Evolutionary conservation across 2,113 vertebrate species (phyloP).

Genomic region (Oceanodroma tethys): DNA sequence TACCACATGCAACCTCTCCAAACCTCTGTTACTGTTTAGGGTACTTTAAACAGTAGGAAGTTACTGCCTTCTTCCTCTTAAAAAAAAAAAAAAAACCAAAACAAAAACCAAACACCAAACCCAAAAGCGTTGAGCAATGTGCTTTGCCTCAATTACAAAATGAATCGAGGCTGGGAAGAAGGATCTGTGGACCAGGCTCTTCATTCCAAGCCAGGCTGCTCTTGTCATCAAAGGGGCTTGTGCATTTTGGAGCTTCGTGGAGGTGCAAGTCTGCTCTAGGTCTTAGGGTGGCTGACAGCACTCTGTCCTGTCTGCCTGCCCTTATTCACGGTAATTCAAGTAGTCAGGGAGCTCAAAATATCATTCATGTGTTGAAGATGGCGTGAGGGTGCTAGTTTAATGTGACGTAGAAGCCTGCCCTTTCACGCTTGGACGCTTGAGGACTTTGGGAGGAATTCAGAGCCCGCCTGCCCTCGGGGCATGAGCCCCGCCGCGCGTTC

Average conservation of each 20-base stretch:
- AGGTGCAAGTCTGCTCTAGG: accelerated
- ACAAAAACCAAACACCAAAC: too few relatives aligned
- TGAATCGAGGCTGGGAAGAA: accelerated
- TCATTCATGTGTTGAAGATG: accelerated
- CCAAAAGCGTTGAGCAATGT: too few relatives aligned
- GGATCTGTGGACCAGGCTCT: not conserved
- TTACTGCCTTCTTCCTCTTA: not conserved
- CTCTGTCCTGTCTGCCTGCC: accelerated
- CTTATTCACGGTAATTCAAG: accelerated
- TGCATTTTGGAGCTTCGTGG: not conserved
- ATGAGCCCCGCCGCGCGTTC: accelerated
- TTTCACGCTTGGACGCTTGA: not conserved
- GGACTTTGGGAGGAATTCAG: not conserved
- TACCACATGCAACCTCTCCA: not conserved
- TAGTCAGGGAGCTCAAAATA: accelerated
- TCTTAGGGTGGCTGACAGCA: accelerated
- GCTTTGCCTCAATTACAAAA: not conserved
- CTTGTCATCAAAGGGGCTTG: accelerated
- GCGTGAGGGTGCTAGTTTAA: not conserved
- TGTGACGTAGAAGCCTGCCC: not conserved
- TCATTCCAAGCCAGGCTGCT: accelerated
- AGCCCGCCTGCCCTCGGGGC: too few relatives aligned
- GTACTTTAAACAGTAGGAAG: not conserved
- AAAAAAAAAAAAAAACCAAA: not conserved
- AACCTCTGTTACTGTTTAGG: not conserved